Evolutionary conservation across 2,888 invertebrate genomes (phyloP), one percentile per base, ranked within the genome.

Genomic region (Spodoptera picta): DNA sequence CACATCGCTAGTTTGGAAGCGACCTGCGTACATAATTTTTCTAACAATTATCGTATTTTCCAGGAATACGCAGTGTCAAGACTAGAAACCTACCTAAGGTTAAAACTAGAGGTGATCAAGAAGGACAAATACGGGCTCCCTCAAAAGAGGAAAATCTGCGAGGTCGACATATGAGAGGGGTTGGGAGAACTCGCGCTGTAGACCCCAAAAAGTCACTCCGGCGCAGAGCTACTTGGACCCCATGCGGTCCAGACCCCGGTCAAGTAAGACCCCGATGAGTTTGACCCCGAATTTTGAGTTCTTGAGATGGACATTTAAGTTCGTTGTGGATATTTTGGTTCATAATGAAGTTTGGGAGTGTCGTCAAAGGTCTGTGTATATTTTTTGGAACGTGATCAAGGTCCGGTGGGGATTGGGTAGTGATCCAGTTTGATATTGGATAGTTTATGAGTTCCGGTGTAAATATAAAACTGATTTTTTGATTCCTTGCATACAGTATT

Each of bases 11-110:
- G 19, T 1, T 19, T 19, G 19, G 19, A 2, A 19, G 19, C 19
- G 19, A 19, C 19, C 19, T 19, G 19, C 19, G 2, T 19, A 19
- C 19, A 19, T 19, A 19, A 19, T 19, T 19, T 19, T 19, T 19
- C 19, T 19, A 19, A 19, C 1, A 19, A 19, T 19, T 19, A 19
- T 19, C 19, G 19, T 27, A 3, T 73, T 65, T 90, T 87, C 0
- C 87, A 97, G 97, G 97, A 97, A 85, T 97, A 96, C 85, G 96
- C 96, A 0, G 89, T 95, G 0, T 95, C 95, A 7, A 92, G 97
- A 65, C 85, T 96, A 47, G 95, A 96, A 45, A 95, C 95, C 10
- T 97, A 97, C 87, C 94, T 95, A 54, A 88, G 95, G n/a, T 87
- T 96, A 6, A 96, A 96, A 76, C 95, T 95, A 43, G 96, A 96